These are phyloP conservation scores for Galago senegalensis DNA, from an alignment of 2,797 vertebrate species.

Conservation along the genomic window DNA sequence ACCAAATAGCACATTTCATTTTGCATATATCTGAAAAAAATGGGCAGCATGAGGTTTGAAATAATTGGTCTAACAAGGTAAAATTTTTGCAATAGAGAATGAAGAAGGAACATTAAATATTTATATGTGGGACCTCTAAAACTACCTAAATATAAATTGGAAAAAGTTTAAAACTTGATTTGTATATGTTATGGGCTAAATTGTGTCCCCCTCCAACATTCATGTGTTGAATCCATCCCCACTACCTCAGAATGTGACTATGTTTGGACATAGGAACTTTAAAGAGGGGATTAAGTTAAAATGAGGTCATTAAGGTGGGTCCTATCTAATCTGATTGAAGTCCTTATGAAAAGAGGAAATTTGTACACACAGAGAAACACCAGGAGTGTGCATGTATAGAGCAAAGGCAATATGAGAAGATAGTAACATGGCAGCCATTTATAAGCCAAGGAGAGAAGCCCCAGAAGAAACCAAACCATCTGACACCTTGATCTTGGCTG, in stretches of 20 bases:
- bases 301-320: background rate
- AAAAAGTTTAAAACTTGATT: background rate
- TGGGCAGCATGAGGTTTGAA: background rate
- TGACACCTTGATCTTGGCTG: background rate
- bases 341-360: background rate
- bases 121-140: background rate
- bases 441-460: background rate
- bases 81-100: slow-evolving; percentile 34
- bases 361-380: background rate
- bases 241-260: background rate
- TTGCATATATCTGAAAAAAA: background rate
- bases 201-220: background rate
- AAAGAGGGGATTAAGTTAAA: slow-evolving; percentile 29
- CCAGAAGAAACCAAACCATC: background rate
- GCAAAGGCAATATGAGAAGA: background rate
- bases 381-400: background rate
- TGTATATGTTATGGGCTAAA: background rate
- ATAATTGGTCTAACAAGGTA: background rate
- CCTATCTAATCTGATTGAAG: background rate
- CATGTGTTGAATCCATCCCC: background rate
- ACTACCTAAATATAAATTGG: background rate
- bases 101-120: slow-evolving; percentile 10
- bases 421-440: background rate
- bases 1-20: slow-evolving; percentile 35
- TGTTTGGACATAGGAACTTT: background rate